Evolutionary conservation across 2,888 invertebrate genomes (phyloP), one percentile per base, ranked within the genome.

Genomic region (Parnassius glacialis): DNA sequence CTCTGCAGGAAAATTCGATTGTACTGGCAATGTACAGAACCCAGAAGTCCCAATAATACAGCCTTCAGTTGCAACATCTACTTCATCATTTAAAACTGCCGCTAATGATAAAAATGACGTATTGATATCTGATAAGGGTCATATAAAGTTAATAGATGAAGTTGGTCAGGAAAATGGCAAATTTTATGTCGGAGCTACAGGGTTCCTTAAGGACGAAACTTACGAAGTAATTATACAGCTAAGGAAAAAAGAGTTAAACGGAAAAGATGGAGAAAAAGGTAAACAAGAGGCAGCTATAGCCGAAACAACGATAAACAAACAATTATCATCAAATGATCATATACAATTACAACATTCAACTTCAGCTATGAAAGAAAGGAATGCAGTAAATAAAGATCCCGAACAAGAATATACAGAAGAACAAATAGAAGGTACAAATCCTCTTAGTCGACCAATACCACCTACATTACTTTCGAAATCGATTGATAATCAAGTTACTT

Each of bases 221-320:
- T 91, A 90, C 66, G 91, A 91, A 83, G 87, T 91, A 11, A 74
- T 90, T 10, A 88, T 91, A 71, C 90, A 90, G 65, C 74, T 91
- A 9, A 81, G 84, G 57, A 91, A 90, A 64, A 90, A 87, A 70
- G 84, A 81, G 34, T 34, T 53, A 11, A 47, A 43, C 44, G 44
- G 65, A 52, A 9, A 66, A 68, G 57, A 70, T 63, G 52, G 53
- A 64, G 59, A 48, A 48, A 57, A 65, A 67, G 47, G 64, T 42
- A 55, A 59, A 56, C 59, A 62, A 41, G 10, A 20, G 45, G 47
- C 45, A 43, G 41, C 54, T 43, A 13, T 48, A 48, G 43, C 52
- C 52, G 34, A 55, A 34, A 60, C 63, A 12, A 16, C 44, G 12
- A 20, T 7, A 48, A 25, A n/a, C n/a, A 43, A 55, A 12, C 20